Base-by-base conservation (phyloP, 2,888 invertebrate genomes). In the Idaea biselata region DNA sequence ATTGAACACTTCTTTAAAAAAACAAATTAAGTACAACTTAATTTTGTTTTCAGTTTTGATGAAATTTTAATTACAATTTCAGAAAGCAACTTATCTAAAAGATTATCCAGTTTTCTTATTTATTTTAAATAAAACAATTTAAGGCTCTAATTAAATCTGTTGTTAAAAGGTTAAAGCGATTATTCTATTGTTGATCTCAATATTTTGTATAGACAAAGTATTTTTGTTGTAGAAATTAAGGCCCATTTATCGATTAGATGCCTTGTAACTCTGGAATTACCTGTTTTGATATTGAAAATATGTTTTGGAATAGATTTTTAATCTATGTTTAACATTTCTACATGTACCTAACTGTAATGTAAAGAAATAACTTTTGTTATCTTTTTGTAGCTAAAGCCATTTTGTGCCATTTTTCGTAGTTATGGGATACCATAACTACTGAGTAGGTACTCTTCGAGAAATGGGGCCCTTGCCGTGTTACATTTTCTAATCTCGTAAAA, bases 1-100 rank as follows among this genome's bases (percentile, higher is more conserved):
- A 80, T 82, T 86, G 83, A 88, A 88, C 84, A 85, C 82, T 76
- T 79, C 72, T 72, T 73, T 70, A 72, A 78, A 77, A n/a, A 73
- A 71, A 77, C 63, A 58, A 64, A 67, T 62, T 64, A 67, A 65
- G 64, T 59, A 25, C 25, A 25, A 25, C 5, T 25, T 25, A 62
- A 63, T 16, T 16, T n/a, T 63, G 61, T 63, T 57, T 63, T 60
- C 58, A 18, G 25, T 25, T 25, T 3, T 25, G 25, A 25, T 25
- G 5, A 25, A 25, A 64, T n/a, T 60, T 33, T n/a, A 62, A 66
- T 14, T 44, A 14, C 44, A 44, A 44, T 44, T 32, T 32, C 14
- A 7, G 14, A 44, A 44, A 44, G 14, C 8, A 44, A 44, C 44
- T 25, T 25, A 25, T 25, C 25, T 25, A 1, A 14, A 44, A 44